phyloP scores from a whole-genome alignment of 2,888 invertebrate genomes.

The Pterostichus niger region DNA sequence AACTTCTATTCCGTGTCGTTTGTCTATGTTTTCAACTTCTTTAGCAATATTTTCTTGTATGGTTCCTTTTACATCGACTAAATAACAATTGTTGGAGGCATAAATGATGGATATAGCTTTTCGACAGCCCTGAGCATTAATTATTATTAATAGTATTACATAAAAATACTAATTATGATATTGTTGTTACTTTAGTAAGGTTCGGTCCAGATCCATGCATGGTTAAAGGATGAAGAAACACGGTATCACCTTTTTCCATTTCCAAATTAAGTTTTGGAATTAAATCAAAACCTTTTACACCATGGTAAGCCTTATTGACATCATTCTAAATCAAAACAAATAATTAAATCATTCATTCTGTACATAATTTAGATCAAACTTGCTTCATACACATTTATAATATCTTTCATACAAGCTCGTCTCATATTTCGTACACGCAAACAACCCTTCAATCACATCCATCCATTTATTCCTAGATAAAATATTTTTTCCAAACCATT shows the following conservation, averaged over 20 bases:
- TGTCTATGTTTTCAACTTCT: conserved; percentile 79
- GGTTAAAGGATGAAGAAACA: conserved; percentile 88
- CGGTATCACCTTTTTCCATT: conserved; percentile 76
- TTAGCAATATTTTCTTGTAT: conserved; percentile 81
- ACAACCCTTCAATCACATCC: no score
- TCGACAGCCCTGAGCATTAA: conserved; percentile 80
- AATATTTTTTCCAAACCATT: no score
- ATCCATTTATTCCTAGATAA: no score
- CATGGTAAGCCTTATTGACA: conserved; percentile 85
- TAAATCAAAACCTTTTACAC: conserved; percentile 75
- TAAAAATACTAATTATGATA: no score
- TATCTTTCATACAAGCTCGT: no score
- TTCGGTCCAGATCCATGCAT: conserved; percentile 90
- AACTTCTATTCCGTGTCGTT: conserved; percentile 67
- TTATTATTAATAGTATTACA: conserved; percentile 13
- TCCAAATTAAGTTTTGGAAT: no score
- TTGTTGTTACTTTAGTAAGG: conserved; percentile 78
- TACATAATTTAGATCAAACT: no score
- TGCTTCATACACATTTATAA: no score
- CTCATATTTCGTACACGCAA: no score
- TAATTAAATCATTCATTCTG: no score
- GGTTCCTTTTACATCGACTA: conserved; percentile 84
- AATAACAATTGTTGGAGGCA: conserved; percentile 84
- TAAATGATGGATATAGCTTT: conserved; percentile 93
- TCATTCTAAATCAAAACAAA: conserved; percentile 71